A percentile compares a stretch with the other conserved stretches of the same genome.
phyloP scores from a whole-genome alignment of 2,797 vertebrate genomes.

The Poecilia gillii region DNA sequence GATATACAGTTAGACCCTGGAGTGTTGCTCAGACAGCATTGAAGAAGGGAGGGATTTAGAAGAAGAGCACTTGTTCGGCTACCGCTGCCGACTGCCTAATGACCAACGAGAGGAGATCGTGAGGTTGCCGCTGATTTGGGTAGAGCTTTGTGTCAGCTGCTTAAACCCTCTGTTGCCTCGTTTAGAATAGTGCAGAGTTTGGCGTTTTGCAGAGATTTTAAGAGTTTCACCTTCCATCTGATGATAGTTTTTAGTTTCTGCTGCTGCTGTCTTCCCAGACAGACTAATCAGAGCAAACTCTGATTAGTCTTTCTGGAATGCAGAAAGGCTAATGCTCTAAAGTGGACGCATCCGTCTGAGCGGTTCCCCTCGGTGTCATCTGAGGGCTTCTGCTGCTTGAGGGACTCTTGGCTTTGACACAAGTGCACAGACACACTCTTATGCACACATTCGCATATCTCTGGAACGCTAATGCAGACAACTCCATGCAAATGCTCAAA shows the following conservation, averaged over 20 bases:
- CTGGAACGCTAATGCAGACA: conserved; percentile 20
- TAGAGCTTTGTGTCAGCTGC: not conserved
- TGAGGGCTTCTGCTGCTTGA: conserved; percentile 47
- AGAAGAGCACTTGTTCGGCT: conserved; percentile 21
- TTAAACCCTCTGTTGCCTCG: not conserved
- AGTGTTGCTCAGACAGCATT: conserved; percentile 22
- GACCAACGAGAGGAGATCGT: not conserved
- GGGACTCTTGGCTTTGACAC: conserved; percentile 35
- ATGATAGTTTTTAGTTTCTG: conserved; percentile 23
- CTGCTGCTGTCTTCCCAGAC: conserved; percentile 14
- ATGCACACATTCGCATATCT: conserved; percentile 12
- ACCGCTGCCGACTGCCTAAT: conserved; percentile 23
- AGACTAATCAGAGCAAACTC: conserved; percentile 46
- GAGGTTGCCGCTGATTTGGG: not conserved
- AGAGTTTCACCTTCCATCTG: conserved; percentile 13
- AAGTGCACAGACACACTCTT: conserved; percentile 1
- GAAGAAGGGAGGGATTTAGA: conserved; percentile 15
- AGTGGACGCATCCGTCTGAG: conserved; percentile 37
- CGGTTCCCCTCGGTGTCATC: conserved; percentile 40
- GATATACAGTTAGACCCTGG: conserved; percentile 32
- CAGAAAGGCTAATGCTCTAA: not conserved
- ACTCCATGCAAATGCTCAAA: conserved; percentile 31
- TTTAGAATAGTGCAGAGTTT: not conserved
- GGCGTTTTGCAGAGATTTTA: not conserved
- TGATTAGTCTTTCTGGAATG: conserved; percentile 14